A percentile compares a stretch with the other conserved stretches of the same genome.
phyloP scores from a whole-genome alignment of 2,797 vertebrate species.

The Natrix natrix region DNA sequence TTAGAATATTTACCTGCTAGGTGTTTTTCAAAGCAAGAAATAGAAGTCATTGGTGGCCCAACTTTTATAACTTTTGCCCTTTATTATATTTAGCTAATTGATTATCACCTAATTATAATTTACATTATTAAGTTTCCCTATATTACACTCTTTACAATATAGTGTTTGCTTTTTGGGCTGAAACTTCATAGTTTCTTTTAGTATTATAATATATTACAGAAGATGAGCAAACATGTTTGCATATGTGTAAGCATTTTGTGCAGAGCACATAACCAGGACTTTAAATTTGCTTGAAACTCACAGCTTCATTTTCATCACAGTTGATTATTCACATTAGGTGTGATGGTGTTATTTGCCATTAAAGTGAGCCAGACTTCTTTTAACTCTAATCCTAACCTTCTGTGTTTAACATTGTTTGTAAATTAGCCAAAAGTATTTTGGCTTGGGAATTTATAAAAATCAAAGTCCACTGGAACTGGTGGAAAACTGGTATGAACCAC shows the following conservation, averaged over 20 bases:
- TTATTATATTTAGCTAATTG: conserved; percentile 4
- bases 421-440: neutral
- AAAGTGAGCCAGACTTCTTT: neutral
- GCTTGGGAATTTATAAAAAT: neutral
- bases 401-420: neutral
- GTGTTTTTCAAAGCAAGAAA: neutral
- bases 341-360: conserved; percentile 24
- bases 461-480: neutral
- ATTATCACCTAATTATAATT: conserved; percentile 35
- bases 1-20: neutral
- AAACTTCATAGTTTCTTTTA: conserved; percentile 20
- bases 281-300: conserved; percentile 6
- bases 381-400: neutral
- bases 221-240: conserved; percentile 36
- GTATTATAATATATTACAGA: conserved; percentile 43
- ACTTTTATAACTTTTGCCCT: neutral
- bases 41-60: no score
- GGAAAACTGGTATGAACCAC: neutral
- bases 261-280: neutral
- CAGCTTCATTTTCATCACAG: neutral
- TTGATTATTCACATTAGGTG: conserved; percentile 16
- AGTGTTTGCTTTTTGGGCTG: conserved; percentile 41
- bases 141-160: conserved; percentile 12
- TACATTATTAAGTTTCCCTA: conserved; percentile 31
- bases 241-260: conserved; percentile 40